Evolutionary conservation across 53 echinoderm and acorn worm genomes (phyloP).

Genomic region (Luidia sarsii): DNA sequence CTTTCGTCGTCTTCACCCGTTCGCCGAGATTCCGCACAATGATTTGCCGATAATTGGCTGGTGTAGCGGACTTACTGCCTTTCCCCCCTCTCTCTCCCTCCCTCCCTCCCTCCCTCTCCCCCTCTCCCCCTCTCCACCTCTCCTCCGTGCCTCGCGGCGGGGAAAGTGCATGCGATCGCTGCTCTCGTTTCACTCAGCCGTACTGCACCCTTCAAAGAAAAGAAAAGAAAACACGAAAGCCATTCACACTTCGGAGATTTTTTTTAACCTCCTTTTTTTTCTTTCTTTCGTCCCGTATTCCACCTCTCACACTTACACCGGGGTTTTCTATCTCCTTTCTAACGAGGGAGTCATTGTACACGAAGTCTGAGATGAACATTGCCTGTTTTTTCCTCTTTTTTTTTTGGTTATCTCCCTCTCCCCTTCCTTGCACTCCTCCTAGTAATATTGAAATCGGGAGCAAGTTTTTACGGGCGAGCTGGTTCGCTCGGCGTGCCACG

Average conservation of each 20-base stretch:
- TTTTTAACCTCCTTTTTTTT: neutral
- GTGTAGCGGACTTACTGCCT: conserved; percentile 44
- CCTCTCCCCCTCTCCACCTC: too few species aligned
- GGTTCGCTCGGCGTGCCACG: neutral
- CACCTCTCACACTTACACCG: too few species aligned
- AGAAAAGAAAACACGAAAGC: too few species aligned
- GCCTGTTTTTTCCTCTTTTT: neutral
- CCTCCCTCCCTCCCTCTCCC: too few species aligned
- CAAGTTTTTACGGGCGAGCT: conserved; percentile 56
- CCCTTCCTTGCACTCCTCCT: neutral
- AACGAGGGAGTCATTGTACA: too few species aligned
- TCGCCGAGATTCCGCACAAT: conserved; percentile 50
- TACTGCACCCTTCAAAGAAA: neutral
- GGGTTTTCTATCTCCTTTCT: too few species aligned
- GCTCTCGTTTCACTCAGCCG: conserved; percentile 34
- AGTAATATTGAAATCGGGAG: neutral
- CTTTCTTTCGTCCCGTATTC: neutral
- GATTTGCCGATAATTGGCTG: conserved; percentile 56
- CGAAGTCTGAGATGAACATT: too few species aligned
- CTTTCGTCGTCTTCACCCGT: conserved; percentile 9
- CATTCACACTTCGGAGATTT: neutral
- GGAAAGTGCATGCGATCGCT: conserved; percentile 51
- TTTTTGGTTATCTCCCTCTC: neutral
- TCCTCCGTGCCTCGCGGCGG: conserved; percentile 51
- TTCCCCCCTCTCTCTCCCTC: too few species aligned